A percentile compares a stretch with the other conserved stretches of the same genome.
Conservation (phyloP, 2,797 vertebrate species). For the Chiroxiphia lanceolata region DNA sequence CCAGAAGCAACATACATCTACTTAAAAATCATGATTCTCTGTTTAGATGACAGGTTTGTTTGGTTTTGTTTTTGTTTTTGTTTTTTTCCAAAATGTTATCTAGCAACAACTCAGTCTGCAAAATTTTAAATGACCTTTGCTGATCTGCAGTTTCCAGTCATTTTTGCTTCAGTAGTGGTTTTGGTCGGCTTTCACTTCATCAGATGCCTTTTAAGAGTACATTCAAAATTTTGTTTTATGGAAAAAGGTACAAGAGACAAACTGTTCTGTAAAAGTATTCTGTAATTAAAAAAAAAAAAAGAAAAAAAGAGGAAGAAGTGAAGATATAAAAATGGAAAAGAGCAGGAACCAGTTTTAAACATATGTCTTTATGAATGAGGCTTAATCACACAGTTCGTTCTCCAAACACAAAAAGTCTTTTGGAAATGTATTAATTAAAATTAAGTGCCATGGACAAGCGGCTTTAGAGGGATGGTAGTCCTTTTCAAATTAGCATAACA, state of each 20-base stretch:
- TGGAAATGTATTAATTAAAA: constrained; percentile 69
- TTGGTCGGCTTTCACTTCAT: neutral
- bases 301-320: neutral
- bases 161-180: constrained; percentile 38
- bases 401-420: constrained; percentile 66
- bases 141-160: constrained; percentile 24
- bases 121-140: neutral
- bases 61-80: neutral
- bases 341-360: constrained; percentile 50
- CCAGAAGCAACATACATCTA: neutral
- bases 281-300: neutral
- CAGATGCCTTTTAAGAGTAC: neutral
- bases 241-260: neutral
- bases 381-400: constrained; percentile 60
- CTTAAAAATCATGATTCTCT: neutral
- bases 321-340: constrained; percentile 54
- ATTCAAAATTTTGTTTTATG: neutral
- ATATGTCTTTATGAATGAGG: constrained; percentile 46
- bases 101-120: neutral
- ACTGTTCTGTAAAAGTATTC: neutral
- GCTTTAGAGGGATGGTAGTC: constrained; percentile 35
- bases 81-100: neutral
- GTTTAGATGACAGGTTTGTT: neutral
- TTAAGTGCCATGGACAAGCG: constrained; percentile 48
- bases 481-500: constrained; percentile 74